phyloP scores from a whole-genome alignment of 1,140 invertebrate species.

The Temnothorax curvispinosus region DNA sequence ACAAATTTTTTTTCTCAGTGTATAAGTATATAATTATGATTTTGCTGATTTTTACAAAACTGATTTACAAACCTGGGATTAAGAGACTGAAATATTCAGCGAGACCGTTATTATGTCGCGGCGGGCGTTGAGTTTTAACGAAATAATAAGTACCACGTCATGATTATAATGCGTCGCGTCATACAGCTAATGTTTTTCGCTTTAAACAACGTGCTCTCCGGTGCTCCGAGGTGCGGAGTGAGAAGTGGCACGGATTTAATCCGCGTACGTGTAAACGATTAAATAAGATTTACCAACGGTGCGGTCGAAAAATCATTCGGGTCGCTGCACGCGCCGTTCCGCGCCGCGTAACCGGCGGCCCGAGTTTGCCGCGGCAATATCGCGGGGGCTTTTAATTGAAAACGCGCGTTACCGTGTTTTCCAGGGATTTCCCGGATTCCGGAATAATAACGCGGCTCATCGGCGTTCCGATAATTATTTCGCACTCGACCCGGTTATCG shows the following conservation, averaged over 20 bases:
- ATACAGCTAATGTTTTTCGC: conserved; percentile 20
- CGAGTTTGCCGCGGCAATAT: conserved; percentile 23
- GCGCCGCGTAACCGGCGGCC: conserved; percentile 25
- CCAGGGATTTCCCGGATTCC: conserved; percentile 60
- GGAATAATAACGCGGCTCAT: conserved; percentile 64
- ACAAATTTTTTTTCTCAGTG: too few species aligned
- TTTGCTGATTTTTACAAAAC: background rate
- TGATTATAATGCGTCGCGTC: conserved; percentile 13
- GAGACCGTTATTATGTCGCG: background rate
- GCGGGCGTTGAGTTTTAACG: background rate
- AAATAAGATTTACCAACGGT: conserved; percentile 59
- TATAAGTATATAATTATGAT: background rate
- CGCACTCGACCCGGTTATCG: conserved; percentile 64
- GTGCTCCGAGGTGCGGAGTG: background rate
- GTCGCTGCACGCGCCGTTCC: conserved; percentile 53
- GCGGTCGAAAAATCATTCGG: conserved; percentile 63
- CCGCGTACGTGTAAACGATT: conserved; percentile 58
- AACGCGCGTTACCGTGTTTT: conserved; percentile 61
- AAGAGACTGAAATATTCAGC: conserved; percentile 2
- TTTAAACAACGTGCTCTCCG: conserved; percentile 4
- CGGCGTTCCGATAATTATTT: conserved; percentile 65
- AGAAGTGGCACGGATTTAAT: conserved; percentile 33
- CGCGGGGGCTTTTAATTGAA: conserved; percentile 62
- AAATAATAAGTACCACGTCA: background rate
- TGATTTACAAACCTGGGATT: background rate